Conservation (phyloP, 1,140 invertebrate genomes). For the Drosophila bifasciata region DNA sequence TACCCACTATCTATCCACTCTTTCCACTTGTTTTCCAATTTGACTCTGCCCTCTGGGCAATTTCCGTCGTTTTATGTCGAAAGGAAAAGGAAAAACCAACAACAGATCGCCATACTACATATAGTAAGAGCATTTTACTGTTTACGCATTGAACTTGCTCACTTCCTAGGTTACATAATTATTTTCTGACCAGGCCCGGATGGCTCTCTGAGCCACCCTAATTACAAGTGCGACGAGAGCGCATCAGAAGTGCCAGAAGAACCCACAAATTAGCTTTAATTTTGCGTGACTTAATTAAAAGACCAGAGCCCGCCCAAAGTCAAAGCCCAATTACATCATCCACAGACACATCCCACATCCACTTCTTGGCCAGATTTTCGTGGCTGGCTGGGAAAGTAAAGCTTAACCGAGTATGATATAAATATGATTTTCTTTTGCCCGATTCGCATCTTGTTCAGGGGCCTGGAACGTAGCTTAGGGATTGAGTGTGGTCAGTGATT, state of each 20-base stretch:
- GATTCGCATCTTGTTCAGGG: conserved; percentile 40
- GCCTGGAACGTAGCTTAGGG: conserved; percentile 41
- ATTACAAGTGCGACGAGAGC: conserved; percentile 39
- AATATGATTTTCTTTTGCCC: conserved; percentile 30
- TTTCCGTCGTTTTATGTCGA: conserved; percentile 48
- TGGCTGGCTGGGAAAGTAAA: conserved; percentile 50
- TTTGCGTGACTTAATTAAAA: conserved; percentile 79
- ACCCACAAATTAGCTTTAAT: conserved; percentile 67
- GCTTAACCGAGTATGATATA: conserved; percentile 9
- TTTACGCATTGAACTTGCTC: conserved; percentile 30
- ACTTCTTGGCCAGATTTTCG: conserved; percentile 8
- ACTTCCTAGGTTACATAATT: conserved; percentile 69
- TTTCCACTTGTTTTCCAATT: conserved; percentile 5
- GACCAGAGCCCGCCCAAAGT: conserved; percentile 26
- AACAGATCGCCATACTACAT: neutral
- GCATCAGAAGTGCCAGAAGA: conserved; percentile 40
- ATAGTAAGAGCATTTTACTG: conserved; percentile 45
- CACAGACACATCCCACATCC: conserved; percentile 15
- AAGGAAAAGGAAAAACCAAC: conserved; percentile 34
- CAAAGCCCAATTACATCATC: conserved; percentile 58
- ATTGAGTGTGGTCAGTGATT: conserved; percentile 54
- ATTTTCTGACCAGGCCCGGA: conserved; percentile 25
- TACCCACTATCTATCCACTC: neutral
- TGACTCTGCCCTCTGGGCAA: conserved; percentile 29
- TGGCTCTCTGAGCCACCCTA: conserved; percentile 17